Base-by-base conservation (phyloP, 2,888 invertebrate species). In the Drosophila testacea region DNA sequence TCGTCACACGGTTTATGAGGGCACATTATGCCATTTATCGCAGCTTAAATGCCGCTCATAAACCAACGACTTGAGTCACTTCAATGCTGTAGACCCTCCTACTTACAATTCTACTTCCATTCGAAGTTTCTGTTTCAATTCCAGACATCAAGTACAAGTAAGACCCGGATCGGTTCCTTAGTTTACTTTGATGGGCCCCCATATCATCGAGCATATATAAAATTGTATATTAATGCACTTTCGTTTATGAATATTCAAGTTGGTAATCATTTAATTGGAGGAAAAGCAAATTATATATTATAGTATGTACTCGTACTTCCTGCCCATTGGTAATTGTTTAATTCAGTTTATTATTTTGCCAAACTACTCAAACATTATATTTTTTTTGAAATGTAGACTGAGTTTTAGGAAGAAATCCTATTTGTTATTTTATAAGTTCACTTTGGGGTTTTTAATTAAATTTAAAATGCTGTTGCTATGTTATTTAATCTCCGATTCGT, bases 1-100 rank as follows among this genome's bases (percentile, higher is more conserved):
- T 72, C 74, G 76, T 88, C 80, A 70, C 80, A 80, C 78, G 70
- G 69, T 88, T 88, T 83, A 83, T 88, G 86, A 78, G 83, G 83
- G 83, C 88, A 78, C 81, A 83, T 83, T 83, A 83, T 83, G 83
- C 78, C 88, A 83, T 83, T 83, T 83, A 88, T 88, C 88, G 86
- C 81, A 80, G 88, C 83, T 81, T 86, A 85, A 83, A 83, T 83
- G 77, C 69, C 54, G 80, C 83, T 72, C 83, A 80, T 85, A 80
- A 83, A 70, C 80, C 77, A 56, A 68, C 67, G 52, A 56, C 79
- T 62, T 74, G 79, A 79, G 74, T 66, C 79, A 81, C 68, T 79
- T 62, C 57, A 77, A 69, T 41, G 55, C 51, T 30, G 16, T 46
- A 38, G 50, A 54, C 51, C 28, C 55, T 27, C 56, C n/a, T n/a